Evolutionary conservation across 2,797 vertebrate genomes (phyloP), one percentile per base, ranked within the genome.

Genomic region (Huso huso): DNA sequence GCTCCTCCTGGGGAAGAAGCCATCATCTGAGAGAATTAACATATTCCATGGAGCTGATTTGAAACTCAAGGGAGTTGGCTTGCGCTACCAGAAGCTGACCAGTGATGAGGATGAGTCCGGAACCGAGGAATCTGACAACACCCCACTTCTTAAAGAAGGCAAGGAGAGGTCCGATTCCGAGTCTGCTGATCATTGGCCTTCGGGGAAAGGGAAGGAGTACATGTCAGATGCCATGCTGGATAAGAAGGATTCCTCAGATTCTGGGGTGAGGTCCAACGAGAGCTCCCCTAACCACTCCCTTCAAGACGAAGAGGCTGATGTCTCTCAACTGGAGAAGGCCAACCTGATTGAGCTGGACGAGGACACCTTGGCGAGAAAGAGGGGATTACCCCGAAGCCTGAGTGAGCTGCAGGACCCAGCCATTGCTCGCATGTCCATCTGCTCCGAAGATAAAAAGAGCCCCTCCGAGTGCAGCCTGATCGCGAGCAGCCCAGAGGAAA

Each of bases 171-270:
- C 37, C 0, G 37, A 37, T 37, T 5, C 37, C 37, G 87, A 83
- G 77, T 89, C 87, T 66, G 86, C 83, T 6, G 83, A 88, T 50
- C 86, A 84, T 8, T 79, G 86, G 78, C 89, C 89, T 37, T 87
- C 94, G 75, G 82, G 85, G 68, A 97, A 96, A 79, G 93, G 93
- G 59, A 97, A 97, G 68, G 94, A 97, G 67, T 97, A 93, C 73
- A 82, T 95, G 67, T 93, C 95, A 0, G 96, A 99, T 15, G 90
- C 92, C 69, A 93, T 90, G 76, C 79, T 97, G 68, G 95, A 97
- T 82, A 98, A 98, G 80, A 99, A 99, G 78, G 97, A 99, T 82
- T 99, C 95, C 0, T 98, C 96, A 0, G 97, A 98, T 64, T 98
- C 96, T 0, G 96, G 96, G 0, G 95, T 98, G 64, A 86, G 96